Evolutionary conservation across 2,888 invertebrate genomes (phyloP).

Genomic region (Argyresthia albistria): DNA sequence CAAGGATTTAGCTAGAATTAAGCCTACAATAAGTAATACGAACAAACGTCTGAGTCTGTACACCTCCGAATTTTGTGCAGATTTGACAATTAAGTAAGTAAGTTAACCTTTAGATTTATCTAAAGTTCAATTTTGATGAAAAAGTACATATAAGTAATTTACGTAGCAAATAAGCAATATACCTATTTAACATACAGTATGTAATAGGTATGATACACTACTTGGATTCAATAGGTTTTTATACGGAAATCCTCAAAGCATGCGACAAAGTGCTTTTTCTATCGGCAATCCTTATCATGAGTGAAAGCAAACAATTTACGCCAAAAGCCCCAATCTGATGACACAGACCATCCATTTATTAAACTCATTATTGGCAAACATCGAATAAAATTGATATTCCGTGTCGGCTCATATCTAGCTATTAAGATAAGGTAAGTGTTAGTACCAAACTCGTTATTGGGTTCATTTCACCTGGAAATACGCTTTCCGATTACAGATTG

Average conservation of each 20-base stretch:
- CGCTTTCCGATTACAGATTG: not conserved
- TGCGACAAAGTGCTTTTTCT: too few relatives aligned
- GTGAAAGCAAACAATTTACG: constrained; percentile 1
- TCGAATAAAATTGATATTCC: not conserved
- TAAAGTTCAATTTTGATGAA: too few relatives aligned
- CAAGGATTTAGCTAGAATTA: too few relatives aligned
- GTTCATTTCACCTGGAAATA: not conserved
- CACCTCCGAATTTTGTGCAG: too few relatives aligned
- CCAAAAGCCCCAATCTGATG: not conserved
- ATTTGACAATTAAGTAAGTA: too few relatives aligned
- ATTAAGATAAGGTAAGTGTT: not conserved
- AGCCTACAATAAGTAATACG: too few relatives aligned
- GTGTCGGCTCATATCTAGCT: not conserved
- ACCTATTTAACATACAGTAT: too few relatives aligned
- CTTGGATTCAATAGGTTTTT: not conserved
- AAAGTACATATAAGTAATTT: too few relatives aligned
- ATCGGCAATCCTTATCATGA: not conserved
- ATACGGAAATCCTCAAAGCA: not conserved
- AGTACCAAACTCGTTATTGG: not conserved
- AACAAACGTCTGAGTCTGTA: too few relatives aligned
- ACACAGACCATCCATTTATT: not conserved
- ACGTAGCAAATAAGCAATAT: too few relatives aligned
- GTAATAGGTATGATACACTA: too few relatives aligned
- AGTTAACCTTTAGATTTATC: too few relatives aligned
- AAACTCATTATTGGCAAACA: not conserved